Evolutionary conservation across 1,140 invertebrate species (phyloP).

Genomic region (Ostrea denselamellosa): DNA sequence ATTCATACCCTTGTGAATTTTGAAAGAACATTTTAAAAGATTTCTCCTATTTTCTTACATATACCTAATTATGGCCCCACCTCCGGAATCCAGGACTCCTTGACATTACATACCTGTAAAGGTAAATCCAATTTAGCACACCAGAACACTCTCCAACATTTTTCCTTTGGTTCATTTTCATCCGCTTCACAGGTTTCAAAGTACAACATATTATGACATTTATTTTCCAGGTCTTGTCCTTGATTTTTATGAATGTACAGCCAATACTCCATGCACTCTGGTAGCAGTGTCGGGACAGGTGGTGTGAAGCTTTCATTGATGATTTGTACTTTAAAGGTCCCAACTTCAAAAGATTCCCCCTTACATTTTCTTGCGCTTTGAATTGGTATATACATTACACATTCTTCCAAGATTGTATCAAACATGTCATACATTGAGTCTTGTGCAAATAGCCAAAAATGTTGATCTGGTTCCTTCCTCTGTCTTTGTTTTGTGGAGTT

Average conservation of each 20-base stretch:
- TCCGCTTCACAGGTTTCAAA: slow-evolving; percentile 70
- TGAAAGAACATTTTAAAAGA: no score
- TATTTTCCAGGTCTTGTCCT: background rate
- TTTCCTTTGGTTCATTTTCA: slow-evolving; percentile 50
- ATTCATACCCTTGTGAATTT: no score
- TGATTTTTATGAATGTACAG: slow-evolving; percentile 73
- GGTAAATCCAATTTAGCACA: slow-evolving; percentile 47
- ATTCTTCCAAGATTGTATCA: slow-evolving; percentile 46
- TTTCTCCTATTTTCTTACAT: no score
- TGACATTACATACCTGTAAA: slow-evolving; percentile 28
- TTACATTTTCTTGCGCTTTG: no score
- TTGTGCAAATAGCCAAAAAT: background rate
- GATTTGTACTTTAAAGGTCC: background rate
- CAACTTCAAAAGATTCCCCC: background rate
- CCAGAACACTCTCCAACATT: slow-evolving; percentile 61
- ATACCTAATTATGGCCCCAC: no score
- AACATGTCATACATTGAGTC: slow-evolving; percentile 34
- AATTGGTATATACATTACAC: slow-evolving; percentile 59
- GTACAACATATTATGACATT: slow-evolving; percentile 71
- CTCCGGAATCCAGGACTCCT: no score
- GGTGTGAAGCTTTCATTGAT: background rate
- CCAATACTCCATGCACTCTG: slow-evolving; percentile 67
- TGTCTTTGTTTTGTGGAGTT: background rate
- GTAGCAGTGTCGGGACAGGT: background rate
- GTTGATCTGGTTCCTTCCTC: background rate